Evolutionary conservation across 2,888 invertebrate species (phyloP).

Genomic region (Hirtodrosophila confusa): DNA sequence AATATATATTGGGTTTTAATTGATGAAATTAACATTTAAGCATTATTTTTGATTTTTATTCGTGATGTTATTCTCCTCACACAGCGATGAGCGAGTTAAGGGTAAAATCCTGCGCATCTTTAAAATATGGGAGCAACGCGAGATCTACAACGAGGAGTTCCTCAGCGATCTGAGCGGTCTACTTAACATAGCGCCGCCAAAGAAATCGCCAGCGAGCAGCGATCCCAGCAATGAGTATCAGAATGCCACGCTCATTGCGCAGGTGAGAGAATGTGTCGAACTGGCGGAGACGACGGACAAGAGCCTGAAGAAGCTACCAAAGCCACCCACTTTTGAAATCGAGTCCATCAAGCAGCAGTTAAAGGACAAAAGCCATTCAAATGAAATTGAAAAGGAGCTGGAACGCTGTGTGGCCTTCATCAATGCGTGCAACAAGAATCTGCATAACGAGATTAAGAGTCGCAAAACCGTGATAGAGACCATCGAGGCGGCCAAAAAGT

Average conservation of each 20-base stretch:
- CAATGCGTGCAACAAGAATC: slow-evolving; percentile 91
- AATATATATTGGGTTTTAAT: too few species aligned
- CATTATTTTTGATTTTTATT: too few species aligned
- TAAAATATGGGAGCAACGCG: slow-evolving; percentile 97
- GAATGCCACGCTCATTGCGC: slow-evolving; percentile 89
- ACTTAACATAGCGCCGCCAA: slow-evolving; percentile 90
- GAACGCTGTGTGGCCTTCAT: slow-evolving; percentile 92
- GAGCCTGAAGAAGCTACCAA: slow-evolving; percentile 86
- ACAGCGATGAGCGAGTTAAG: slow-evolving; percentile 94
- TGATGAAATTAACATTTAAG: too few species aligned
- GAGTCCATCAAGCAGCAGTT: slow-evolving; percentile 91
- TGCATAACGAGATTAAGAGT: slow-evolving; percentile 93
- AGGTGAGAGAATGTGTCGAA: slow-evolving; percentile 90
- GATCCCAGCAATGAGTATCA: slow-evolving; percentile 82
- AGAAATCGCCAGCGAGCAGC: slow-evolving; percentile 73
- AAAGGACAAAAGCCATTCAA: slow-evolving; percentile 94
- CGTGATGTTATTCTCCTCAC: slow-evolving; percentile 17
- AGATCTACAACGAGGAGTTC: slow-evolving; percentile 95
- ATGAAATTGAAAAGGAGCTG: slow-evolving; percentile 94
- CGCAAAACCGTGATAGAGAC: slow-evolving; percentile 91
- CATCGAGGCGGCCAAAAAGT: slow-evolving; percentile 92
- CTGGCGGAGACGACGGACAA: slow-evolving; percentile 90
- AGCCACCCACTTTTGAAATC: slow-evolving; percentile 88
- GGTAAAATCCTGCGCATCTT: slow-evolving; percentile 94
- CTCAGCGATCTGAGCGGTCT: slow-evolving; percentile 93